Evolutionary conservation across 1,140 invertebrate species (phyloP), one percentile per base, ranked within the genome.

Genomic region (Drosophila bocki): DNA sequence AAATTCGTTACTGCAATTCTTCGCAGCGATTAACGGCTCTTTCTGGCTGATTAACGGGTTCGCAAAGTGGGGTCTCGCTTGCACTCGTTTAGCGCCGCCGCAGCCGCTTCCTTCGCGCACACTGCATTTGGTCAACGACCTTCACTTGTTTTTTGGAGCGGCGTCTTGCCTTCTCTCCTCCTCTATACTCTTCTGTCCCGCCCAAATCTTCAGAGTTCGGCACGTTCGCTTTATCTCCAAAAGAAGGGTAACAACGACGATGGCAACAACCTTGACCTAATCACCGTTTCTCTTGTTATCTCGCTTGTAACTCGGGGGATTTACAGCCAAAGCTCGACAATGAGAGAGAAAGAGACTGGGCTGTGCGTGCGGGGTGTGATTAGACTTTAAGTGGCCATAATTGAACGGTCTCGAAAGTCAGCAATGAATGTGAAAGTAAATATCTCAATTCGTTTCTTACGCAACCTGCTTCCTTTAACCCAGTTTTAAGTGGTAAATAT

Each of bases 51-150:
- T 69, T 69, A 69, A 69, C 61, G 67, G 47, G 29, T 56, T 56
- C 32, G 62, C 39, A 37, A 37, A 33, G 19, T 19, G 13, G n/a
- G 13, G 37, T 62, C 65, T 48, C 58, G 26, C 35, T 51, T 39
- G 29, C 45, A 11, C 37, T 5, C 15, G 19, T 9, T 13, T n/a
- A 9, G 22, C 29, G 45, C 17, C 11, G 19, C 5, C 13, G 13
- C 32, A 15, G n/a, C 37, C 4, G 17, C 17, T 37, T 50, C 53
- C 33, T 37, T 51, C 29, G 26, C 50, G 33, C 33, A 22, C 50
- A 50, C 42, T 75, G 61, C 74, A 76, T 47, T 76, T 76, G 72
- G 74, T 76, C 74, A 76, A 76, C 74, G 74, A 76, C 74, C 74
- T 76, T 76, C 74, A 76, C 29, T 75, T 53, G 57, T 35, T 67